Percentiles rank a stretch among this genome's conserved stretches.
Conservation (phyloP, 1,140 invertebrate genomes). For the Brachionus angularis region DNA sequence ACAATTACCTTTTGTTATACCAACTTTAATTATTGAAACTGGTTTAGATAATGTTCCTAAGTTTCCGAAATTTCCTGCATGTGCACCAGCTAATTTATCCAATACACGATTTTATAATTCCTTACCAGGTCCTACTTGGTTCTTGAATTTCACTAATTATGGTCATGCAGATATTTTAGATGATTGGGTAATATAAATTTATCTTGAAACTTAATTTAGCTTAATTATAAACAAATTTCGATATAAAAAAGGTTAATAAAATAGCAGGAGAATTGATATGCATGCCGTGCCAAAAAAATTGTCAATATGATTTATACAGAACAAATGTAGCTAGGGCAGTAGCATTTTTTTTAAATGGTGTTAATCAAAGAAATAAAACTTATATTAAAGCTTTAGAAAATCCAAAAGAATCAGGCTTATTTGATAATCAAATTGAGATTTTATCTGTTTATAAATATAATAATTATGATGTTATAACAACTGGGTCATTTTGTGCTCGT, state of each 20-base stretch:
- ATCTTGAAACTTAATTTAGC: neutral
- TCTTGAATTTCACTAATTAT: constrained; percentile 17
- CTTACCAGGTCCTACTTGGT: constrained; percentile 20
- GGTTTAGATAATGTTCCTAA: neutral
- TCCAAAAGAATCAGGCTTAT: constrained; percentile 15
- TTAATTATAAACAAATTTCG: neutral
- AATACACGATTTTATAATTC: constrained; percentile 32
- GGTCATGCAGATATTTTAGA: constrained; percentile 41
- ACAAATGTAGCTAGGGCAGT: constrained; percentile 17
- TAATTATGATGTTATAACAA: constrained; percentile 12
- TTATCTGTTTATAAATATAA: neutral
- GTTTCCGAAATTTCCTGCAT: neutral
- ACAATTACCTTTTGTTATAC: constrained; percentile 25
- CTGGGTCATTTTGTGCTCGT: constrained; percentile 10
- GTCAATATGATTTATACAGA: constrained; percentile 17
- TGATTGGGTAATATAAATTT: constrained; percentile 22
- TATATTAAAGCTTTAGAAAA: neutral
- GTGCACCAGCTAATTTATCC: constrained; percentile 25
- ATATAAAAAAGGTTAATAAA: neutral
- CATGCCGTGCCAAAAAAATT: constrained; percentile 9
- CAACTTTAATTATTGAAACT: constrained; percentile 14
- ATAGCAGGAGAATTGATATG: constrained; percentile 1
- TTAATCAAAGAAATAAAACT: neutral
- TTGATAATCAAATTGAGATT: neutral
- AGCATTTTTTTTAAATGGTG: constrained; percentile 6